Base-by-base conservation (phyloP, 1,140 invertebrate genomes). In the Microplitis mediator region DNA sequence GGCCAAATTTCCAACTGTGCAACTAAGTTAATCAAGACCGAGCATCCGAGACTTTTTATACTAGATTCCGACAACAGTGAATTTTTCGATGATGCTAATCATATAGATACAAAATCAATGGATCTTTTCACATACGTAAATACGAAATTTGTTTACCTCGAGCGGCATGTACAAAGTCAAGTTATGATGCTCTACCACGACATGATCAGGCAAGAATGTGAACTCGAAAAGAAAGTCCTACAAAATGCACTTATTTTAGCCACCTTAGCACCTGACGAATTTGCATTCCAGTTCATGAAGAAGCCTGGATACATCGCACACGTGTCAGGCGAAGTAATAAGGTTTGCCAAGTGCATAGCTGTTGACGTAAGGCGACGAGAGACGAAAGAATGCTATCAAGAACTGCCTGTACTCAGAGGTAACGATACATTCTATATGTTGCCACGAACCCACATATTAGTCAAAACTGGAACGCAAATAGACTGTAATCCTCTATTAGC, bases 271-370 rank as follows among this genome's bases (percentile, higher is more conserved):
- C 78, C 78, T 0, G 77, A 76, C 23, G 72, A 78, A 52, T 80
- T 81, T 45, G 77, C 78, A 0, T 77, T 63, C 13, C 67, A 54
- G 0, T 32, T 77, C 4, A 80, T 80, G 78, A 77, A 76, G 68
- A 67, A 45, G 35, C 69, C 69, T 2, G 80, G 78, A 0, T 78
- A 78, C 23, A 76, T 76, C 65, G 79, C 79, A 0, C 35, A 75
- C 0, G 23, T 73, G 0, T 58, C 77, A 0, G 78, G 77, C 9
- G 80, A 81, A 71, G 75, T 77, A 2, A 69, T 77, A 1, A 74
- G 79, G 23, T 32, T 81, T 16, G 50, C 77, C 0, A 74, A 77
- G 74, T 80, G 80, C 23, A 35, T 76, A 9, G 36, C 75, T 0
- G 73, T 76, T 3, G 45, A 52, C 13, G 75, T 79, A n/a, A 72